Evolutionary conservation across 2,113 vertebrate species (phyloP), one percentile per base, ranked within the genome.

Genomic region (Phyllopteryx taeniolatus): DNA sequence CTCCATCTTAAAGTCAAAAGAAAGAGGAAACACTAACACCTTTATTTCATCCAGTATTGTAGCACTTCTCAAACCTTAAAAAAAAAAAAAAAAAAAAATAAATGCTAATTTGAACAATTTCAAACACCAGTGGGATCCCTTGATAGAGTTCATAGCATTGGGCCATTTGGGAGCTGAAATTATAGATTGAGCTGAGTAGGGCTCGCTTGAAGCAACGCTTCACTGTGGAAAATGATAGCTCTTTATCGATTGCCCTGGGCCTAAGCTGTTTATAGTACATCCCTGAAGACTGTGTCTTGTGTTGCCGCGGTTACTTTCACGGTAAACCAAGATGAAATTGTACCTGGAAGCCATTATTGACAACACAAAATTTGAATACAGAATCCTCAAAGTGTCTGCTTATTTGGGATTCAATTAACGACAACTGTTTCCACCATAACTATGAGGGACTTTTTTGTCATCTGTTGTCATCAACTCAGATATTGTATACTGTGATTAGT

Each of bases 231-330:
- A 66, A 79, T 79, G 76, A 89, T 74, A 68, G 56, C 22, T 66
- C 42, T 83, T 78, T 73, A 86, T 86, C 75, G 78, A 90, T 87
- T 68, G 66, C 66, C 79, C 82, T 64, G 80, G 63, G 82, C 78
- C 70, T 60, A 35, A 71, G 69, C 63, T 73, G 79, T 85, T 82
- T 75, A 74, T 73, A 73, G 42, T 22, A 19, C 33, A 54, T 82
- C 79, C 67, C 81, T 53, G 20, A 49, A 84, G 82, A 74, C 19
- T 1, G 13, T 9, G 31, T 11, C 44, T 9, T 1, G 4, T 3
- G 39, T 49, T 62, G 35, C 27, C 73, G 35, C 8, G 7, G 77
- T 80, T 68, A 72, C 62, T 74, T 62, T 78, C 70, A 60, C 43
- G 53, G 60, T 54, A n/a, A 77, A 78, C 51, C 31, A 73, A 77